phyloP scores from a whole-genome alignment of 2,888 invertebrate species.

The Seladonia tumulorum region DNA sequence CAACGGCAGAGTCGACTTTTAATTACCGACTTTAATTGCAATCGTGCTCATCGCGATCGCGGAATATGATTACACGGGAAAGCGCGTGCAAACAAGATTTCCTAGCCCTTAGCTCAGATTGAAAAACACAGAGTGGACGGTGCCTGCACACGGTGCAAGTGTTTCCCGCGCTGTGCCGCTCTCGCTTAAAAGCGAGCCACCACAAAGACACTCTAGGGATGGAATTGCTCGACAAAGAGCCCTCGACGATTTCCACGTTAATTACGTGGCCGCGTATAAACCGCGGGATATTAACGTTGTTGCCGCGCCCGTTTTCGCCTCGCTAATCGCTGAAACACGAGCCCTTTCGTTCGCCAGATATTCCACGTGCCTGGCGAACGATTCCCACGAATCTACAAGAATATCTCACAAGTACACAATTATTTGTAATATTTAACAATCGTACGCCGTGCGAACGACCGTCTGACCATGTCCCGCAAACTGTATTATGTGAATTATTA shows the following conservation, averaged over 20 bases:
- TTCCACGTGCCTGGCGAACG: neutral
- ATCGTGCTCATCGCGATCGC: neutral
- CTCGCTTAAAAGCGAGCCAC: neutral
- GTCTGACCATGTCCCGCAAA: too few species aligned
- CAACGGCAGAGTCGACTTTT: constrained; percentile 25
- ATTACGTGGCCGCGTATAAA: constrained; percentile 23
- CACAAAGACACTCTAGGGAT: neutral
- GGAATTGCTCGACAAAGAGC: constrained; percentile 17
- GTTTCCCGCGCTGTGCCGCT: neutral
- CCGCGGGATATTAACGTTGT: constrained; percentile 14
- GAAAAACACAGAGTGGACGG: constrained; percentile 41
- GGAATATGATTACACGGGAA: constrained; percentile 20
- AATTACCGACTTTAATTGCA: constrained; percentile 55
- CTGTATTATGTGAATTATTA: too few species aligned
- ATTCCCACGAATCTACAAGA: neutral
- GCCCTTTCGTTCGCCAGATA: too few species aligned
- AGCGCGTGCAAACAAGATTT: constrained; percentile 44
- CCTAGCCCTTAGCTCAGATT: neutral
- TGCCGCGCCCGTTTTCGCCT: neutral
- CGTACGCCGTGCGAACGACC: too few species aligned
- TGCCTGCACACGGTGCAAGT: neutral
- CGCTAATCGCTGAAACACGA: constrained; percentile 18
- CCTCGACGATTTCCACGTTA: constrained; percentile 38
- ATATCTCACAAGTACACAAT: too few species aligned
- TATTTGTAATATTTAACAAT: too few species aligned